These are phyloP conservation scores for Astur gentilis DNA, from an alignment of 2,113 vertebrate genomes.

Conservation along the genomic window DNA sequence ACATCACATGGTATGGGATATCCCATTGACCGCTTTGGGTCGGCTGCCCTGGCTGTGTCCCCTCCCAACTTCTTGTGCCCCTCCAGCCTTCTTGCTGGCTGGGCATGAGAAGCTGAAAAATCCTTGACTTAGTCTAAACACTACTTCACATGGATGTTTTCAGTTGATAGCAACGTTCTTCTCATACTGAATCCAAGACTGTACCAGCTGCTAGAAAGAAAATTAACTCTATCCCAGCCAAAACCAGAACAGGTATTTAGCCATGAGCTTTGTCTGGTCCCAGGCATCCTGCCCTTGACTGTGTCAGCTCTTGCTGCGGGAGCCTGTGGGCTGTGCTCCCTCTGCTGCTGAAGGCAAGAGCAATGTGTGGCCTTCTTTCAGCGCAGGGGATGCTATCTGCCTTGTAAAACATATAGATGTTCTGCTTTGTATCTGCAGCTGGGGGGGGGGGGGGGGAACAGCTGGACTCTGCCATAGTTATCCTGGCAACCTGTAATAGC, in stretches of 20 bases:
- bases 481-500: background rate
- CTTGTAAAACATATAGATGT: fast-evolving
- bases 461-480: background rate
- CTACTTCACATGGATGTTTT: no score
- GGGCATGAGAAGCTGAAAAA: no score
- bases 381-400: background rate
- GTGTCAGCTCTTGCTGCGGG: background rate
- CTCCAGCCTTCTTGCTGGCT: no score
- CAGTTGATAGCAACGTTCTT: no score
- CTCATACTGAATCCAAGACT: no score
- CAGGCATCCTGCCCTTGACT: background rate
- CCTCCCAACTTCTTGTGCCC: no score
- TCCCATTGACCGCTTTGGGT: no score
- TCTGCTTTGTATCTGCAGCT: background rate
- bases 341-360: background rate
- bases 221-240: no score
- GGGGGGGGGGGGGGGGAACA: fast-evolving
- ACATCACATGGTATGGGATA: no score
- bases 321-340: background rate
- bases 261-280: background rate
- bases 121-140: no score
- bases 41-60: no score
- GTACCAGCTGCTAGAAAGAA: no score
- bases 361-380: fast-evolving
- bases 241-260: background rate